Evolutionary conservation across 2,797 vertebrate genomes (phyloP).

Genomic region (Phrynocephalus forsythii): DNA sequence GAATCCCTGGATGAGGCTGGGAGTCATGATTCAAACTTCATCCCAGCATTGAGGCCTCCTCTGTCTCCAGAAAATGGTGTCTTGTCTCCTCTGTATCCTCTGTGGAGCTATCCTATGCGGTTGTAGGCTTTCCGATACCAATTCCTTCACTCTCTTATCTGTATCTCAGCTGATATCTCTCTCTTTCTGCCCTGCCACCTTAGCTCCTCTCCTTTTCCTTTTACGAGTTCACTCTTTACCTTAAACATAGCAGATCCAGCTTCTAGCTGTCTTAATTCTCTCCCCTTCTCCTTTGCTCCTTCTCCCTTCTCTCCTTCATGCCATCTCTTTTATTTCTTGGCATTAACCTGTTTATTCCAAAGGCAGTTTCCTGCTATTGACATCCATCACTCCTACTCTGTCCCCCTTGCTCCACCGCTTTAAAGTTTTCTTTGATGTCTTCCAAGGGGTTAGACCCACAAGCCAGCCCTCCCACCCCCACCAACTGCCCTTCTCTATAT

Average conservation of each 20-base stretch:
- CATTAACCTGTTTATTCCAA: not conserved
- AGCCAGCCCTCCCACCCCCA: conserved; percentile 15
- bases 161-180: not conserved
- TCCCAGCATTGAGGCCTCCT: conserved; percentile 5
- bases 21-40: conserved; percentile 28
- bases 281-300: not conserved
- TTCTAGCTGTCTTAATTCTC: not conserved
- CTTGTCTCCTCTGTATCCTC: not conserved
- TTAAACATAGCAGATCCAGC: conserved; percentile 22
- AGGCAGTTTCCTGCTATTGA: conserved; percentile 4
- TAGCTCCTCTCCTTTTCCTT: not conserved
- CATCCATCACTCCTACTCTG: not conserved
- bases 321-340: conserved; percentile 13
- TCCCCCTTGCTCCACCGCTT: not conserved
- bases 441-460: conserved; percentile 28
- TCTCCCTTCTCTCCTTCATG: not conserved
- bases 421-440: conserved; percentile 11
- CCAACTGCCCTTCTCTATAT: conserved; percentile 34
- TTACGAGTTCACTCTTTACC: not conserved
- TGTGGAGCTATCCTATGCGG: not conserved
- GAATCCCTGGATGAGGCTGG: conserved; percentile 16
- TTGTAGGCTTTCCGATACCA: not conserved
- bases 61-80: conserved; percentile 1
- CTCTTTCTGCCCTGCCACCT: not conserved
- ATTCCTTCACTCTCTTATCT: not conserved